Conservation (phyloP, 2,797 vertebrate genomes). For the Syndactyla subalaris region DNA sequence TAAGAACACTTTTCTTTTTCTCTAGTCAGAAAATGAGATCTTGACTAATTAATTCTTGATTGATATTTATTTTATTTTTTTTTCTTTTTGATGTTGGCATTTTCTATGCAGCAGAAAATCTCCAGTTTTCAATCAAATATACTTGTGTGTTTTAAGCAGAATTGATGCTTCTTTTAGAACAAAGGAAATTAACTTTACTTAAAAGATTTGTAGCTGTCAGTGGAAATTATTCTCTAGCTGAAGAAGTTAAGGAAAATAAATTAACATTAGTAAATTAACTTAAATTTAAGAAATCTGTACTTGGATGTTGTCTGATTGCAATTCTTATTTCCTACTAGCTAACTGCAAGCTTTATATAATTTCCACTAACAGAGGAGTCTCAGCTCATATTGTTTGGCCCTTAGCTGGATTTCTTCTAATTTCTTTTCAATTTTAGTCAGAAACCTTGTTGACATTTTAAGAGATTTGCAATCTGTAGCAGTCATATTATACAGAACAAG, state of each 20-base stretch:
- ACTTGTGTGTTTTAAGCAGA: not conserved
- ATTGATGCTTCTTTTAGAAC: not conserved
- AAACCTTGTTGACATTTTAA: conserved; percentile 9
- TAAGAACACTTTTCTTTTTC: not conserved
- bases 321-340: conserved; percentile 28
- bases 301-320: conserved; percentile 31
- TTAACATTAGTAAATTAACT: not conserved
- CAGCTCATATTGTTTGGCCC: conserved; percentile 28
- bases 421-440: conserved; percentile 43
- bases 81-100: not conserved
- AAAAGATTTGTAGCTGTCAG: not conserved
- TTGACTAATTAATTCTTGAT: not conserved
- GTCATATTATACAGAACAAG: conserved; percentile 39
- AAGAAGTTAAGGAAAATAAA: conserved; percentile 26
- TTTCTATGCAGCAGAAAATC: not conserved
- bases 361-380: conserved; percentile 18
- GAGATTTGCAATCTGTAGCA: conserved; percentile 44
- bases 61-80: not conserved
- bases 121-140: not conserved
- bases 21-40: not conserved
- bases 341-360: conserved; percentile 37
- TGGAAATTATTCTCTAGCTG: conserved; percentile 1
- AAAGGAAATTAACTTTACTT: not conserved
- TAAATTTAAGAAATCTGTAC: conserved; percentile 8
- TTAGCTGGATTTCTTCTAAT: conserved; percentile 54